Evolutionary conservation across 2,113 vertebrate genomes (phyloP).

Genomic region (Nothoprocta perdicaria): DNA sequence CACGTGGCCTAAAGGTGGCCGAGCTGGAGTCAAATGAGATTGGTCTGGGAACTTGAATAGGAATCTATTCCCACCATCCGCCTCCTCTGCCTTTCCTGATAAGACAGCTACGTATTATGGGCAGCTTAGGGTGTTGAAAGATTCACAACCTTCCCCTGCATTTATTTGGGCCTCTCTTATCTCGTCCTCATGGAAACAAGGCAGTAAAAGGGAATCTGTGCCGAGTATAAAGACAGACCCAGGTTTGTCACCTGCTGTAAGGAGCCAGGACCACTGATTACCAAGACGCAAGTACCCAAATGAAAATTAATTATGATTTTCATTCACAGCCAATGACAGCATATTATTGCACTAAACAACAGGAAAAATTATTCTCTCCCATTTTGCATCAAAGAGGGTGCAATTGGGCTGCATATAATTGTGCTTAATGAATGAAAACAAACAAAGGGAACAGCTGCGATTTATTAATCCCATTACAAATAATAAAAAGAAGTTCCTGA

Average conservation of each 20-base stretch:
- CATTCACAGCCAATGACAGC: constrained; percentile 75
- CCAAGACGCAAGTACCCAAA: constrained; percentile 71
- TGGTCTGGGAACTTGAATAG: background rate
- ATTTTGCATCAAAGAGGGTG: constrained; percentile 75
- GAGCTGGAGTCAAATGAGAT: background rate
- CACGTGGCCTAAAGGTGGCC: background rate
- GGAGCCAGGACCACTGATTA: constrained; percentile 72
- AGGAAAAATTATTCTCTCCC: constrained; percentile 77
- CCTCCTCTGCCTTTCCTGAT: background rate
- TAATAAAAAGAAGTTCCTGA: constrained; percentile 76
- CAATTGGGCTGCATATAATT: constrained; percentile 78
- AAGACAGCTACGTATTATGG: background rate
- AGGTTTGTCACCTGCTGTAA: constrained; percentile 69
- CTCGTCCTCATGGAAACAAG: background rate
- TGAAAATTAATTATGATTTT: constrained; percentile 79
- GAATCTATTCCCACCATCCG: background rate
- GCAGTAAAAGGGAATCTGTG: constrained; percentile 14
- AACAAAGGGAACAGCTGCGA: constrained; percentile 82
- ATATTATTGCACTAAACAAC: constrained; percentile 74
- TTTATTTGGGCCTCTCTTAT: constrained; percentile 8
- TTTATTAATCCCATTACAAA: constrained; percentile 82
- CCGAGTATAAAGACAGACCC: background rate
- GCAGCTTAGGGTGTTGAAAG: background rate
- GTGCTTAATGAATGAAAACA: constrained; percentile 81
- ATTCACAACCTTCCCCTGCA: background rate